Evolutionary conservation across 2,888 invertebrate genomes (phyloP), one percentile per base, ranked within the genome.

Genomic region (Pyrrhia umbra): DNA sequence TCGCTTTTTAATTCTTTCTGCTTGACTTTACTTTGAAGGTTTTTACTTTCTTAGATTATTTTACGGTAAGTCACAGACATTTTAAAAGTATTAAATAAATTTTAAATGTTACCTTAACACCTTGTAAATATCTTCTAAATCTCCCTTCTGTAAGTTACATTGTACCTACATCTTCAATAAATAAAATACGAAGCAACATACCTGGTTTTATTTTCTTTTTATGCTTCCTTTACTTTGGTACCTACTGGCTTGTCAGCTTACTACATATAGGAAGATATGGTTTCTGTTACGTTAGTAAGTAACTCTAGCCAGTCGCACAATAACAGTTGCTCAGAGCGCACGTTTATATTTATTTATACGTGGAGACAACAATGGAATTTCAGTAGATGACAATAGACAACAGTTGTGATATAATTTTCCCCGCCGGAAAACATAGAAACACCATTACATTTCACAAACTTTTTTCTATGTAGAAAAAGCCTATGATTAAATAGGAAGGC

Each of bases 111-210:
- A 88, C 82, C 85, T 85, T 82, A 88, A 86, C 86, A 88, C 88
- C 89, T 84, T 94, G 94, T 94, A 94, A 92, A 94, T 94, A 94
- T 92, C 90, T 91, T 93, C 88, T 87, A 80, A 87, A 90, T 88
- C 89, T 93, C 85, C 87, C 90, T 93, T 93, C 82, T 88, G 90
- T 93, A 92, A 91, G 92, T 93, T 93, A 92, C 79, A 92, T 91
- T 88, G 90, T 93, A 93, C 88, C 85, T 89, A 86, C 85, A 88
- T 93, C 94, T 94, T 94, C 92, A 93, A 94, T 94, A 92, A 93
- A 93, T 83, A 81, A 82, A 88, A 90, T 85, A 71, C 56, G 83
- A 88, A 85, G 80, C 80, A 86, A 85, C 55, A 64, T 75, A 37
- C 30, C 25, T 67, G 55, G 39, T 57, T 69, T 77, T 54, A 25